Percentiles rank a stretch among this genome's conserved stretches.
Evolutionary conservation across 1,140 invertebrate genomes (phyloP).

Genomic region (Caenorhabditis latens): DNA sequence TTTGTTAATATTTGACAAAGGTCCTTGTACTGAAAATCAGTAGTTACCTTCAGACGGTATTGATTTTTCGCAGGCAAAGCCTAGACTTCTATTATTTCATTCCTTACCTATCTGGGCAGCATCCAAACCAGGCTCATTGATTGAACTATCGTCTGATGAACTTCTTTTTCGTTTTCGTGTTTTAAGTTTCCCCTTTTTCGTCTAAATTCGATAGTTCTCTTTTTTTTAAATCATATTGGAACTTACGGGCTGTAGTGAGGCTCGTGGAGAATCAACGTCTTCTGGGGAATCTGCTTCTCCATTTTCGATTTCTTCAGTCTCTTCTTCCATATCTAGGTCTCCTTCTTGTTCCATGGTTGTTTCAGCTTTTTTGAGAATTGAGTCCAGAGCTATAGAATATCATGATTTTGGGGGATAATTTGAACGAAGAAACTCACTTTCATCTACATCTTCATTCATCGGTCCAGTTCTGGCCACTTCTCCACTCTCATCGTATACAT

Average conservation of each 20-base stretch:
- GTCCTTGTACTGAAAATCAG: conserved; percentile 5
- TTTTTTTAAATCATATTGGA: neutral
- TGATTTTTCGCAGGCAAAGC: no score
- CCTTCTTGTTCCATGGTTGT: neutral
- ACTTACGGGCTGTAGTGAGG: neutral
- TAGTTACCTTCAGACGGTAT: neutral
- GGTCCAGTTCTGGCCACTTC: neutral
- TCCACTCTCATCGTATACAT: neutral
- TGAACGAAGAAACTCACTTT: no score
- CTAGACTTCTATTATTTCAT: neutral
- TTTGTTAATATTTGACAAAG: conserved; percentile 17
- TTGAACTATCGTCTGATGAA: conserved; percentile 5
- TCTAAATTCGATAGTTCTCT: neutral
- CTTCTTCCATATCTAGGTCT: neutral
- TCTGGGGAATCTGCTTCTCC: neutral
- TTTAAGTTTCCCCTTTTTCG: neutral
- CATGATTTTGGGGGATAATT: no score
- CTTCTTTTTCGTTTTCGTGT: conserved; percentile 16
- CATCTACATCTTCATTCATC: neutral
- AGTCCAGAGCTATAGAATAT: neutral
- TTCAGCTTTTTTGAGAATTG: neutral
- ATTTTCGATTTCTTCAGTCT: neutral
- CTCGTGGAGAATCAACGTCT: neutral
- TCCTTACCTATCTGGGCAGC: no score
- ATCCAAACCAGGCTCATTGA: neutral